Conservation (phyloP, 2,888 invertebrate genomes). For the Eupithecia insigniata region DNA sequence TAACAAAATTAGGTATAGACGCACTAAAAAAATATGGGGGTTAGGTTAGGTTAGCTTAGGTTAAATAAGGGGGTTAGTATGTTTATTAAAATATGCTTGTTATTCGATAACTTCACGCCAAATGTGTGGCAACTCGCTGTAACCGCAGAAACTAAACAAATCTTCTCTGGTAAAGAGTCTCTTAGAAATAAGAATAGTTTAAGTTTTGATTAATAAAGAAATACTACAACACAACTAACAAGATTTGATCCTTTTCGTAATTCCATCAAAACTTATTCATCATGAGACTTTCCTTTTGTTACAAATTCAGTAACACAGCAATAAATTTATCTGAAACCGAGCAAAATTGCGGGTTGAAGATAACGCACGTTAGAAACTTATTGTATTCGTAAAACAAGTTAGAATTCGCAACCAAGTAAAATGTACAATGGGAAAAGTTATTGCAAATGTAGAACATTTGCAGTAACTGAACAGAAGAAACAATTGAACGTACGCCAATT, state of each 20-base stretch:
- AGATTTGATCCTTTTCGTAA: neutral
- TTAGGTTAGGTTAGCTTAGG: too few relatives aligned
- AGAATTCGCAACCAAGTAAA: conserved; percentile 3
- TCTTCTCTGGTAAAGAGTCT: too few relatives aligned
- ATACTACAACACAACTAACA: neutral
- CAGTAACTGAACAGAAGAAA: conserved; percentile 41
- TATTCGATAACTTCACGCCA: too few relatives aligned
- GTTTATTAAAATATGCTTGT: too few relatives aligned
- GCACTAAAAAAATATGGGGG: too few relatives aligned
- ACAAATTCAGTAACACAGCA: neutral
- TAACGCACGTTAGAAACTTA: conserved; percentile 12
- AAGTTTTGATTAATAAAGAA: too few relatives aligned
- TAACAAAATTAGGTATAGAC: too few relatives aligned
- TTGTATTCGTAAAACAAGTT: conserved; percentile 15
- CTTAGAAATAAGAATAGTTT: too few relatives aligned
- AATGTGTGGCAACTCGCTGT: too few relatives aligned
- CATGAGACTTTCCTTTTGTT: neutral
- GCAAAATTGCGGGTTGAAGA: conserved; percentile 11
- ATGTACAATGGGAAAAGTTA: conserved; percentile 18
- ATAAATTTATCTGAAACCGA: neutral
- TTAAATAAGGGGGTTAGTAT: too few relatives aligned
- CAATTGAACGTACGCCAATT: conserved; percentile 60
- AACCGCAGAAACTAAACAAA: too few relatives aligned
- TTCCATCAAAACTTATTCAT: neutral
- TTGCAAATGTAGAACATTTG: conserved; percentile 19